phyloP scores from a whole-genome alignment of 2,888 invertebrate species.

The Drosophila kambysellisi region DNA sequence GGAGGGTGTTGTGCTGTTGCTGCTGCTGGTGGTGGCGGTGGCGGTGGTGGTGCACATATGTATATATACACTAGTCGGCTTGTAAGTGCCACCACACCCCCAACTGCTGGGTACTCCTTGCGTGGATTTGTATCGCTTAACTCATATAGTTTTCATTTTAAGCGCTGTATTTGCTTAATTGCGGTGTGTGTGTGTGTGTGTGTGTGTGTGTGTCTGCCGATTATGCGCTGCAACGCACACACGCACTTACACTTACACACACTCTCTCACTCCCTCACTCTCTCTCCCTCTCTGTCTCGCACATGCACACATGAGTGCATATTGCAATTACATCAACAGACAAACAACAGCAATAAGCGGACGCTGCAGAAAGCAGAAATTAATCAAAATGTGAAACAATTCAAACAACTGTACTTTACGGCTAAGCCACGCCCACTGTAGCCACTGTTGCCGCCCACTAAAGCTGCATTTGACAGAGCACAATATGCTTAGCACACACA shows the following conservation, averaged over 20 bases:
- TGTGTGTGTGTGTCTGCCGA: conserved; percentile 41
- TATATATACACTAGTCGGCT: conserved; percentile 24
- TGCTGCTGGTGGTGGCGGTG: neutral
- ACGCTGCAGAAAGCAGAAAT: conserved; percentile 57
- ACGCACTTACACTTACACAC: conserved; percentile 7
- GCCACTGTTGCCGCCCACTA: conserved; percentile 28
- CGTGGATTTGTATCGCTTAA: conserved; percentile 59
- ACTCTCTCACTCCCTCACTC: neutral
- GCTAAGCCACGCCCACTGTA: conserved; percentile 15
- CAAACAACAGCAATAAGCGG: conserved; percentile 52
- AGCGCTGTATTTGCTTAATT: conserved; percentile 72
- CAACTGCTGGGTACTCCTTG: neutral
- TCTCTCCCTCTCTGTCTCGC: neutral
- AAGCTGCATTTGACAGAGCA: conserved; percentile 59
- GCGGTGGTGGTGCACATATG: neutral
- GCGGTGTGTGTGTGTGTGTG: conserved; percentile 47
- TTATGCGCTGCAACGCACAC: conserved; percentile 28
- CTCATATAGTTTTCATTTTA: conserved; percentile 70
- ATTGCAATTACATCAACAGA: conserved; percentile 69
- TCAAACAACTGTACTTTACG: conserved; percentile 52
- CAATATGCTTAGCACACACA: conserved; percentile 32
- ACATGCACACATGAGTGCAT: conserved; percentile 45
- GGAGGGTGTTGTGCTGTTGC: neutral
- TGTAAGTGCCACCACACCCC: conserved; percentile 21
- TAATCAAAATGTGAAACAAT: conserved; percentile 76